These are phyloP conservation scores for Ranitomeya variabilis DNA, from an alignment of 2,113 vertebrate genomes.

Conservation along the genomic window DNA sequence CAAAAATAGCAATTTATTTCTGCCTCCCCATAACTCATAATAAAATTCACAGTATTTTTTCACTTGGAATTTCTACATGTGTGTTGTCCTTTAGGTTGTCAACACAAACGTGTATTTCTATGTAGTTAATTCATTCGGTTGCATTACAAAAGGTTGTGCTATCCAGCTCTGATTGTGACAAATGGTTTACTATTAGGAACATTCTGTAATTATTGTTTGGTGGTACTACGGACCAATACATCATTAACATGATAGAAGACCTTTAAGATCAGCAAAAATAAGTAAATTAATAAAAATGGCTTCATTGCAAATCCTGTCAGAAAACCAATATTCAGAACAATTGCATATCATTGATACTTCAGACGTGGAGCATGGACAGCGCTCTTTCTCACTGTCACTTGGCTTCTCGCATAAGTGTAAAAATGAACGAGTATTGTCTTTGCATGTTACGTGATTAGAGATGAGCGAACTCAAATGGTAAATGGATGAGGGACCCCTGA, in stretches of 20 bases:
- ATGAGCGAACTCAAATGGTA: too few relatives aligned
- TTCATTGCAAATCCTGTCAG: constrained; percentile 83
- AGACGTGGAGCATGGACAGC: constrained; percentile 66
- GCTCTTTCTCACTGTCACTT: constrained; percentile 66
- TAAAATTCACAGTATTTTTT: constrained; percentile 60
- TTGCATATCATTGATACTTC: constrained; percentile 75
- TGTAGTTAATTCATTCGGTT: constrained; percentile 76
- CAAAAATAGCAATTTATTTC: constrained; percentile 60
- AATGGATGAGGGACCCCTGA: too few relatives aligned
- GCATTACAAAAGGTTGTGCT: constrained; percentile 79
- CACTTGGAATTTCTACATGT: constrained; percentile 59
- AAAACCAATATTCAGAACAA: constrained; percentile 82
- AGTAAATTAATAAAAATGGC: constrained; percentile 90
- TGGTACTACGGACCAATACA: constrained; percentile 81
- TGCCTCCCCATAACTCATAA: constrained; percentile 66
- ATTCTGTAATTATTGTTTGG: constrained; percentile 87
- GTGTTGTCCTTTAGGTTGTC: constrained; percentile 68
- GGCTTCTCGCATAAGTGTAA: constrained; percentile 62
- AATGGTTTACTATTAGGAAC: constrained; percentile 87
- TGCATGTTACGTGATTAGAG: neutral
- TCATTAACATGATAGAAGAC: constrained; percentile 86
- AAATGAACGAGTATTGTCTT: constrained; percentile 27
- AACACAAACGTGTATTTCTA: constrained; percentile 75
- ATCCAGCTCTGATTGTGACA: constrained; percentile 80
- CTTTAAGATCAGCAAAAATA: constrained; percentile 89